Evolutionary conservation across 2,888 invertebrate species (phyloP), one percentile per base, ranked within the genome.

Genomic region (Lasioglossum figueresi): DNA sequence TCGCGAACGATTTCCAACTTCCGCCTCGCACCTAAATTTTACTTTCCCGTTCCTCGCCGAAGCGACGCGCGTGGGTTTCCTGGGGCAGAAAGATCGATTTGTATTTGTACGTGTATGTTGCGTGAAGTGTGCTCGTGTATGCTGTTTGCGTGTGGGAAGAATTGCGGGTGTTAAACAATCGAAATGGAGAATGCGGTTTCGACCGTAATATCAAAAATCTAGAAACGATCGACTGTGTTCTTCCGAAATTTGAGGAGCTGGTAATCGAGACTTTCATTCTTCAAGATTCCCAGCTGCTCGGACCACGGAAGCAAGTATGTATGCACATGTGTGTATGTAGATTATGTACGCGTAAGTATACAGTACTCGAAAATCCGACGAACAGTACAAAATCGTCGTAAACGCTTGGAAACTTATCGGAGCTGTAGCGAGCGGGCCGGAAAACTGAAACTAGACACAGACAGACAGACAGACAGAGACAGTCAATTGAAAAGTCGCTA

Each of bases 301-400:
- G 8, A 52, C 52, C n/a, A 10, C 23, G n/a, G 8, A 23, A 52
- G 10, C 52, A 52, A 23, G 52, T 48, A 19, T 78, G 48, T 59
- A n/a, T 23, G 23, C 31, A 19, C 45, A 31, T 16, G 72, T 66
- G 66, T 66, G 66, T 66, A 31, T 59, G 74, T 48, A 63, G n/a
- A 31, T 34, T 37, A 40, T 45, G 68, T 75, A 68, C 27, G 70
- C n/a, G 75, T 80, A 59, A 78, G 84, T 84, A 87, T 84, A 83
- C 87, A 75, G 82, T 87, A 87, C 80, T 87, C 88, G 88, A 88
- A 87, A 79, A 79, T 72, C 72, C 83, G 85, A 81, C 75, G 79
- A 59, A 37, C 48, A 34, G 37, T 31, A 31, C 14, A 52, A 56
- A 45, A 70, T 56, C 72, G 66, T 45, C 48, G 63, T 56, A 37